A percentile compares a stretch with the other conserved stretches of the same genome.
These are phyloP conservation scores for Ptyas mucosa DNA, from an alignment of 2,113 vertebrate species.

Conservation along the genomic window DNA sequence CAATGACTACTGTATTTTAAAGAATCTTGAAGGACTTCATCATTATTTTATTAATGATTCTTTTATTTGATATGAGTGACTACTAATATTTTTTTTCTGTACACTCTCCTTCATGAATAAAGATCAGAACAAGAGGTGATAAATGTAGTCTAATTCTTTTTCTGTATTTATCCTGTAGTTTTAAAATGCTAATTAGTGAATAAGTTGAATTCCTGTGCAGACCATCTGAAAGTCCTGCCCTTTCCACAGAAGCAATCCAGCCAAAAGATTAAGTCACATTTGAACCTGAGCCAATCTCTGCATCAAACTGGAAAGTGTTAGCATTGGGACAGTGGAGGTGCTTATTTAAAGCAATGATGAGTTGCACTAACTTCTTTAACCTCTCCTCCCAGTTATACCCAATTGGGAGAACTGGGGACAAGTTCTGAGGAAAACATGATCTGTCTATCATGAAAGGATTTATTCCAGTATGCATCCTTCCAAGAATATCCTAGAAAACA, in stretches of 20 bases:
- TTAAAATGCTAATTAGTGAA: not conserved
- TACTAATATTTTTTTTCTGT: not conserved
- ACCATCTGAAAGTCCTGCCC: not conserved
- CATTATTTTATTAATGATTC: not conserved
- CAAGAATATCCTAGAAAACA: not conserved
- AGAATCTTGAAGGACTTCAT: not conserved
- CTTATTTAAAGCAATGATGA: not conserved
- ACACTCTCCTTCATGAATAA: not conserved
- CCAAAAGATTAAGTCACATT: not conserved
- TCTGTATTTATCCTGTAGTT: not conserved
- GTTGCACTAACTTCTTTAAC: not conserved
- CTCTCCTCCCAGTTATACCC: not conserved
- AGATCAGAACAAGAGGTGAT: not conserved
- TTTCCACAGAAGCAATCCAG: not conserved
- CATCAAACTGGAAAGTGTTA: not conserved
- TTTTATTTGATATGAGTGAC: not conserved
- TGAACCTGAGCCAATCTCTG: not conserved
- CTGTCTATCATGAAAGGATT: not conserved
- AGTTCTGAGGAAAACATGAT: not conserved
- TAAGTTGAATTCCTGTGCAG: not conserved
- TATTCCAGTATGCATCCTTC: not conserved
- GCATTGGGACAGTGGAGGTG: not conserved
- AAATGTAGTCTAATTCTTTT: not conserved
- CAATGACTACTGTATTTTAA: not conserved
- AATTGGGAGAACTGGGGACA: not conserved